Evolutionary conservation across 2,888 invertebrate genomes (phyloP), one percentile per base, ranked within the genome.

Genomic region (Drosophila neonasuta): DNA sequence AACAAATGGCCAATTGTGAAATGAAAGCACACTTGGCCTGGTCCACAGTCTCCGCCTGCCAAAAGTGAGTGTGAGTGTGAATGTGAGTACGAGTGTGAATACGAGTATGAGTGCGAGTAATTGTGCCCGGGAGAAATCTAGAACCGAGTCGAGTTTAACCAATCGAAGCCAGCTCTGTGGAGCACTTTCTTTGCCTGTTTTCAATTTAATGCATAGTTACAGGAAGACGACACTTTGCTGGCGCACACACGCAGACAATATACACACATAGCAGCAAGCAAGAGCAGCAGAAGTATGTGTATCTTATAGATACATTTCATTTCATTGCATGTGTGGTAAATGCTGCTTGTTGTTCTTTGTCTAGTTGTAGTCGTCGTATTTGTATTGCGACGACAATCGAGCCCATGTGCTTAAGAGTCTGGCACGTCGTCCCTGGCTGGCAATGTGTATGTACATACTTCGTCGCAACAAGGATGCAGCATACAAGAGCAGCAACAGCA

Each of bases 41-140:
- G 24, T 45, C 32, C 44, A 3, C 32, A 3, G 36, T 36, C 36
- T 11, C n/a, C n/a, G 36, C 6, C 36, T 36, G 5, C n/a, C 24
- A 2, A 41, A 15, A 8, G 8, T 6, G 11, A 29, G n/a, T 29
- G 6, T 13, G 2, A 41, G 39, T 8, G 8, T 6, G 20, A 29
- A n/a, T 29, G 2, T 13, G 39, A 39, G 39, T 39, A 3, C 13
- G 39, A 39, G 13, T 13, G n/a, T 9, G 39, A 39, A 7, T 3
- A 10, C 5, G 39, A 13, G 39, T 39, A 39, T 15, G 39, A 13
- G 39, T 41, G 7, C 39, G 56, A 65, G 74, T 81, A 81, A 84
- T 81, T 84, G 81, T 57, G 70, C 81, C 79, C 70, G 75, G 71
- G 82, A 84, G 85, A 84, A 82, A 84, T 82, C 75, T 84, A 84